Evolutionary conservation across 2,888 invertebrate species (phyloP).

Genomic region (Ypsolopha sequella): DNA sequence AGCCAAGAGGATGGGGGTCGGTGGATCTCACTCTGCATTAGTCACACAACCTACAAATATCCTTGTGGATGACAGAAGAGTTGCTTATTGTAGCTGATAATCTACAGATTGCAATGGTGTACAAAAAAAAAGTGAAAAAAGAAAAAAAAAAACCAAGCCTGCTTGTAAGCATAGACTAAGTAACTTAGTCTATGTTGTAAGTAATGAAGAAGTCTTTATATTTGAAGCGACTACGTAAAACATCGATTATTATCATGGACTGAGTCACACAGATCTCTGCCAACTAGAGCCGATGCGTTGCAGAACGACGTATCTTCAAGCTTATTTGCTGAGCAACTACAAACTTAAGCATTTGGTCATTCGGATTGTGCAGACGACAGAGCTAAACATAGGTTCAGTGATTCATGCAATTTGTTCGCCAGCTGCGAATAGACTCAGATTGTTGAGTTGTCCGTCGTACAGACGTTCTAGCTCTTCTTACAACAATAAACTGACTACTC

Average conservation of each 20-base stretch:
- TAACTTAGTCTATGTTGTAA: no score
- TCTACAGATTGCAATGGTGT: no score
- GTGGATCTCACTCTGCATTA: no score
- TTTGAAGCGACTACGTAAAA: slow-evolving; percentile 5
- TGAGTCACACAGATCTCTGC: slow-evolving; percentile 53
- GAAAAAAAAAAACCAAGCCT: background rate
- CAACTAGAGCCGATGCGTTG: slow-evolving; percentile 27
- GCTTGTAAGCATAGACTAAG: no score
- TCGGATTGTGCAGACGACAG: slow-evolving; percentile 13
- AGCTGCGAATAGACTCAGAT: slow-evolving; percentile 51
- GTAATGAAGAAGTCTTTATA: background rate
- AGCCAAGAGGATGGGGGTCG: no score
- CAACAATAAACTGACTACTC: slow-evolving; percentile 12
- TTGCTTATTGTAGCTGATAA: no score
- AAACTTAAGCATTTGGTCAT: slow-evolving; percentile 24
- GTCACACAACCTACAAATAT: no score
- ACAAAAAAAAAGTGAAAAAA: no score
- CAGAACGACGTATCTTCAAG: slow-evolving; percentile 31
- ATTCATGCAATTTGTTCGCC: slow-evolving; percentile 40
- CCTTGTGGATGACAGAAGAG: no score
- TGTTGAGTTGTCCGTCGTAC: slow-evolving; percentile 37
- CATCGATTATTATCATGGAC: slow-evolving; percentile 41
- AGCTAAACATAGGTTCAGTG: slow-evolving; percentile 34
- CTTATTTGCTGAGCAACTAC: slow-evolving; percentile 16
- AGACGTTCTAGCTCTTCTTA: slow-evolving; percentile 40